A percentile compares a stretch with the other conserved stretches of the same genome.
phyloP scores from a whole-genome alignment of 2,888 invertebrate genomes.

The Drosophila silvestris region DNA sequence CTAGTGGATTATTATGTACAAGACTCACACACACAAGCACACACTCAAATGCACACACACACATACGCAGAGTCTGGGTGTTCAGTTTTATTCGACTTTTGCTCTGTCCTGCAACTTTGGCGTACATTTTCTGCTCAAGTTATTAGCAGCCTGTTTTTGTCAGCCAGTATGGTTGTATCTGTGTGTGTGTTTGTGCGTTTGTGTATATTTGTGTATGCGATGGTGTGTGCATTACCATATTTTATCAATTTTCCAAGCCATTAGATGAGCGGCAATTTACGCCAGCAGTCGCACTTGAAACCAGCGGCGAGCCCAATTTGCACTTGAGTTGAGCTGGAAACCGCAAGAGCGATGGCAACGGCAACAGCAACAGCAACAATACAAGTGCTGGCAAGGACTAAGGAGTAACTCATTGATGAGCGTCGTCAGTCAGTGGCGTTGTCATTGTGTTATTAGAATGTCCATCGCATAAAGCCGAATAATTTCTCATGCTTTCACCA shows the following conservation, averaged over 20 bases:
- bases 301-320: conserved; percentile 79
- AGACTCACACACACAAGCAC: conserved; percentile 51
- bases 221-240: conserved; percentile 79
- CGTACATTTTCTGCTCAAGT: conserved; percentile 81
- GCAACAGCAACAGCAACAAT: conserved; percentile 37
- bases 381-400: conserved; percentile 50
- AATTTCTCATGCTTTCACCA: conserved; percentile 43
- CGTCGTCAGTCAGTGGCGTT: conserved; percentile 51
- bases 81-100: conserved; percentile 78
- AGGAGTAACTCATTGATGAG: conserved; percentile 53
- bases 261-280: conserved; percentile 80
- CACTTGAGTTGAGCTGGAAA: conserved; percentile 70
- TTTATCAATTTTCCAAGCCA: conserved; percentile 83
- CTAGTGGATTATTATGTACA: conserved; percentile 82
- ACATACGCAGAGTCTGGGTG: conserved; percentile 42
- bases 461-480: conserved; percentile 35
- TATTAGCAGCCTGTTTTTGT: conserved; percentile 81
- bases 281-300: conserved; percentile 78
- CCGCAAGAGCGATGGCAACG: conserved; percentile 49
- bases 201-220: conserved; percentile 36
- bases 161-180: conserved; percentile 58
- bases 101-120: conserved; percentile 78
- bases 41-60: conserved; percentile 12
- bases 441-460: conserved; percentile 55
- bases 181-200: conserved; percentile 26